phyloP scores from a whole-genome alignment of 2,113 vertebrate genomes.

The Ramphastos sulfuratus region DNA sequence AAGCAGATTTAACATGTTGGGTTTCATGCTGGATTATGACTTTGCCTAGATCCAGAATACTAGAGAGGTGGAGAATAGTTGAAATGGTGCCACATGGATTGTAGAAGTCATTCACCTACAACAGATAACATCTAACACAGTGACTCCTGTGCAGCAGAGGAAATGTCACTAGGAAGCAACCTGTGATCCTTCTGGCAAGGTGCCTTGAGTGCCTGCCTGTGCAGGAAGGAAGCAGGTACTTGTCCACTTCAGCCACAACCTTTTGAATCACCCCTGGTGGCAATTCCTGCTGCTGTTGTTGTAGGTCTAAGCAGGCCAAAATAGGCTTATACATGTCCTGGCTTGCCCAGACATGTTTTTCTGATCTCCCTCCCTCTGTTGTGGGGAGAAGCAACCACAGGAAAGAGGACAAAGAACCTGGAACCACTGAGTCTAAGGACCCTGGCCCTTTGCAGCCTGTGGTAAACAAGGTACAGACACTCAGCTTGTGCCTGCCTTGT shows the following conservation, averaged over 20 bases:
- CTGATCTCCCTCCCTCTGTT: too few relatives aligned
- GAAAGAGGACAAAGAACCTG: too few relatives aligned
- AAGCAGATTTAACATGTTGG: not conserved
- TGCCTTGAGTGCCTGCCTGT: not conserved
- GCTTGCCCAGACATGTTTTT: too few relatives aligned
- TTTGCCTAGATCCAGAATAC: not conserved
- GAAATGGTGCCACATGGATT: not conserved
- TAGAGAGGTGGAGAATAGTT: not conserved
- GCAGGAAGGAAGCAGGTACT: not conserved
- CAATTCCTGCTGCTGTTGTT: not conserved
- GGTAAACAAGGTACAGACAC: too few relatives aligned
- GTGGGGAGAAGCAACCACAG: too few relatives aligned
- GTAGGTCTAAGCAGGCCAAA: too few relatives aligned
- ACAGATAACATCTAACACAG: not conserved
- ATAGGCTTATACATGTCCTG: too few relatives aligned
- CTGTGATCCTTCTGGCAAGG: not conserved
- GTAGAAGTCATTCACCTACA: not conserved
- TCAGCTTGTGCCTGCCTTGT: too few relatives aligned
- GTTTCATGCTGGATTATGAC: not conserved
- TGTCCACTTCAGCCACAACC: not conserved
- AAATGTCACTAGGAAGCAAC: not conserved
- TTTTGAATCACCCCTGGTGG: not conserved
- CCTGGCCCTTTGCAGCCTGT: too few relatives aligned
- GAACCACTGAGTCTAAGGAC: too few relatives aligned
- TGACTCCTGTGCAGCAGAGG: not conserved